A percentile compares a stretch with the other conserved stretches of the same genome.
Conservation (phyloP, 2,888 invertebrate genomes). For the Invenusta paracnida region DNA sequence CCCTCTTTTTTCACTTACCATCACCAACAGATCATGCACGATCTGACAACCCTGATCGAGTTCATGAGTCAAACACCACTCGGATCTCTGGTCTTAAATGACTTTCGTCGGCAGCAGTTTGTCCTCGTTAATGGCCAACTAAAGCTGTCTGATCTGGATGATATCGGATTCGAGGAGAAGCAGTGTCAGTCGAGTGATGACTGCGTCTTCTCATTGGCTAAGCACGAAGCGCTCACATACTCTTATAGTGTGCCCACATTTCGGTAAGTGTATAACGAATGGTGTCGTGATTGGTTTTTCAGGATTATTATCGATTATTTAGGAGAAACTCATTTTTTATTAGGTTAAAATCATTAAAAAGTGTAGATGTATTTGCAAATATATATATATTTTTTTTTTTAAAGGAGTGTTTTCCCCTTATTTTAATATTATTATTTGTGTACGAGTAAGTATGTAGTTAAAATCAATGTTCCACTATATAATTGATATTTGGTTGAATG, state of each 20-base stretch:
- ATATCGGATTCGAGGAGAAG: slow-evolving; percentile 54
- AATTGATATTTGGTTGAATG: too few species aligned
- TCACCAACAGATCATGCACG: slow-evolving; percentile 51
- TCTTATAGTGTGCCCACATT: not conserved
- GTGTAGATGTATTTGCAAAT: too few species aligned
- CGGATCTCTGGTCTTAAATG: slow-evolving; percentile 62
- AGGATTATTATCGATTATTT: too few species aligned
- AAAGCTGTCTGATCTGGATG: slow-evolving; percentile 63
- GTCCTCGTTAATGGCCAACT: slow-evolving; percentile 60
- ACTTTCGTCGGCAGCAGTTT: slow-evolving; percentile 63
- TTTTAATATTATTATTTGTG: too few species aligned
- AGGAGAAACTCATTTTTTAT: too few species aligned
- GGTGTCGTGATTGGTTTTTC: not conserved
- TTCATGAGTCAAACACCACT: slow-evolving; percentile 59
- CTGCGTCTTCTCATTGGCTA: not conserved
- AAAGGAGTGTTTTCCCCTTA: too few species aligned
- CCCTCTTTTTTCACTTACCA: not conserved
- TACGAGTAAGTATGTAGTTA: too few species aligned
- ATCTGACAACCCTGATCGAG: slow-evolving; percentile 56
- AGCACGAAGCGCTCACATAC: not conserved
- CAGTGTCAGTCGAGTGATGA: not conserved
- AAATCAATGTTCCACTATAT: too few species aligned
- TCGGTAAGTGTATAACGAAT: not conserved
- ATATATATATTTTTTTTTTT: too few species aligned
- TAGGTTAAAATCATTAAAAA: too few species aligned